Base-by-base conservation (phyloP, 1,140 invertebrate species). In the Drosophila albomicans region DNA sequence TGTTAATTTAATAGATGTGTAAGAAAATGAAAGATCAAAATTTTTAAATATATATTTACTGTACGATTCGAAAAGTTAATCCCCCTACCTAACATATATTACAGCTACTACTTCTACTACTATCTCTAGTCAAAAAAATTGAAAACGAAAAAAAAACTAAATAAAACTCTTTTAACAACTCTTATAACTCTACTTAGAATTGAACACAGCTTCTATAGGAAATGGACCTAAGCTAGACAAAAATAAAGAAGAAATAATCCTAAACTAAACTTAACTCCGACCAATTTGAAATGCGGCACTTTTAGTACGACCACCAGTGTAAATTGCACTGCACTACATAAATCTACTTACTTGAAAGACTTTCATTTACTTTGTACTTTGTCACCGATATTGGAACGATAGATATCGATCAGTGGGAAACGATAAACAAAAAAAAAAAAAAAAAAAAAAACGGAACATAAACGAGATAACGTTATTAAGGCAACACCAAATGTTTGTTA, bases 1-100 rank as follows among this genome's bases (percentile, higher is more conserved):
- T 86, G 84, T 87, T 87, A 88, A 80, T 84, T 87, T 88, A 84
- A 88, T 87, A 88, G 79, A 84, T 88, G 80, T 87, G 70, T 87
- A 87, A 87, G 84, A 46, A 25, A 13, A 51, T 45, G 13, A 58
- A 48, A 66, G 58, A 56, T 51, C 78, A 80, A 63, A 13, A 57
- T 79, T 71, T 80, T 73, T 58, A 67, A 74, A 61, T 46, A 54
- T 56, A 16, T 46, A 41, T 56, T 41, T 41, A 56, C 16, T 16
- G 7, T 57, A 57, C 15, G 16, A 57, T 20, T 57, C 15, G 32
- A 57, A 57, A 57, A 35, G 3, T 54, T 35, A 54, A 54, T 28
- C 6, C 30, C 28, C 20, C 20, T 25, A 25, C 20, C 20, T 25
- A 8, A 54, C 30, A 28, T 15, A 54, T 54, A 54, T 32, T 15